These are phyloP conservation scores for Ambastaia sidthimunki DNA, from an alignment of 2,797 vertebrate species.

Conservation along the genomic window DNA sequence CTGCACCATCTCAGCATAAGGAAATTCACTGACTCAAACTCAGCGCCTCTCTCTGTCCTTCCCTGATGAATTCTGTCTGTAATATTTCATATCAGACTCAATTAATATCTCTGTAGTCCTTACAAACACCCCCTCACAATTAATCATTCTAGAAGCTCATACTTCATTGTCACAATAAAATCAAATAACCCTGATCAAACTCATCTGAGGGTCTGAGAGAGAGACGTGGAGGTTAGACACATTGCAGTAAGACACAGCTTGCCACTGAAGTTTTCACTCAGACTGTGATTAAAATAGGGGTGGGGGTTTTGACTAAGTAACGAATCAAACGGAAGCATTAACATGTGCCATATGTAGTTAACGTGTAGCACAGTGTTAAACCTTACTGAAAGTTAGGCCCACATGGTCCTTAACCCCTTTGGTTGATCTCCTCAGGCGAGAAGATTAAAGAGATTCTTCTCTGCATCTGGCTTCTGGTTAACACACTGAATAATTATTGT, in stretches of 20 bases:
- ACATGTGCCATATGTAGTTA: not conserved
- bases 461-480: constrained; percentile 8
- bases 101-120: constrained; percentile 34
- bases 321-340: not conserved
- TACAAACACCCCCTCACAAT: constrained; percentile 11
- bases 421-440: constrained; percentile 18
- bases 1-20: constrained; percentile 2
- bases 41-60: not conserved
- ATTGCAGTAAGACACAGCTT: not conserved
- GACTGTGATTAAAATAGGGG: too few species aligned
- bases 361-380: not conserved
- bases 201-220: not conserved
- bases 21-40: constrained; percentile 31
- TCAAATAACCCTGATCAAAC: constrained; percentile 9
- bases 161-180: constrained; percentile 34
- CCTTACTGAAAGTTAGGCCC: not conserved
- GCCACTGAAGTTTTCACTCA: too few species aligned
- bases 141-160: constrained; percentile 30
- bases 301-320: not conserved
- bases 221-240: not conserved
- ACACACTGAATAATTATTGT: constrained; percentile 43
- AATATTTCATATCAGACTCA: constrained; percentile 44
- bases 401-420: not conserved
- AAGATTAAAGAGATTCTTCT: constrained; percentile 16
- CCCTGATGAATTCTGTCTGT: constrained; percentile 9